phyloP scores from a whole-genome alignment of 2,113 vertebrate genomes.

The Cromileptes altivelis region DNA sequence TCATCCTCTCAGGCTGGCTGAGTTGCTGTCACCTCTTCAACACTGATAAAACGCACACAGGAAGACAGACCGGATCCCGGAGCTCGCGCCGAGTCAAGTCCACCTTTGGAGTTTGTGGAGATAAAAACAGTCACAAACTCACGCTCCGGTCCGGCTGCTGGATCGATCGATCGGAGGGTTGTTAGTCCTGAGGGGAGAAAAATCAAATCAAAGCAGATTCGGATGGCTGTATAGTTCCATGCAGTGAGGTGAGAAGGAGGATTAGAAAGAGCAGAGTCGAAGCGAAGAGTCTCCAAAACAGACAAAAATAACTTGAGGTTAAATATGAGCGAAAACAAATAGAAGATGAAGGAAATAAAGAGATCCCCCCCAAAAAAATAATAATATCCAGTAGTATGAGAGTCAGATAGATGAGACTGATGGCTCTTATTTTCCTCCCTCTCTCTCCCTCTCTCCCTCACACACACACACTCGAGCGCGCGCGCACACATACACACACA shows the following conservation, averaged over 20 bases:
- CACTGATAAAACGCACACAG: background rate
- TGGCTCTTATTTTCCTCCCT: conserved; percentile 73
- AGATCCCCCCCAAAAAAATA: conserved; percentile 68
- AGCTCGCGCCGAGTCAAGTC: conserved; percentile 12
- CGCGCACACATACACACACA: background rate
- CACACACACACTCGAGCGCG: background rate
- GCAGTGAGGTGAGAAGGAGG: conserved; percentile 21
- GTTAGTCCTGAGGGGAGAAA: background rate
- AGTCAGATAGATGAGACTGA: conserved; percentile 70
- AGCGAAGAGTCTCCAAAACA: conserved; percentile 31
- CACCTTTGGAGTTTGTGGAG: conserved; percentile 17
- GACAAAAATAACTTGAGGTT: conserved; percentile 25
- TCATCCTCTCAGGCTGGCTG: conserved; percentile 50
- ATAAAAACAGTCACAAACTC: background rate
- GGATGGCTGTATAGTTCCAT: conserved; percentile 54
- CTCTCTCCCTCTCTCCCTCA: conserved; percentile 58
- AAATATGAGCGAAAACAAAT: conserved; percentile 43
- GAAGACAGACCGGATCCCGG: background rate
- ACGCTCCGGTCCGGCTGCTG: background rate
- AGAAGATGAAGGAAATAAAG: conserved; percentile 66
- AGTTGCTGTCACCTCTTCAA: conserved; percentile 34
- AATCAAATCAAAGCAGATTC: conserved; percentile 30
- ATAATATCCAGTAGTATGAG: conserved; percentile 75
- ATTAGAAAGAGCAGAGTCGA: conserved; percentile 36
- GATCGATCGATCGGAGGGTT: background rate